Percentiles rank a stretch among this genome's conserved stretches.
Conservation (phyloP, 2,888 invertebrate genomes). For the Ormyrus labotus region DNA sequence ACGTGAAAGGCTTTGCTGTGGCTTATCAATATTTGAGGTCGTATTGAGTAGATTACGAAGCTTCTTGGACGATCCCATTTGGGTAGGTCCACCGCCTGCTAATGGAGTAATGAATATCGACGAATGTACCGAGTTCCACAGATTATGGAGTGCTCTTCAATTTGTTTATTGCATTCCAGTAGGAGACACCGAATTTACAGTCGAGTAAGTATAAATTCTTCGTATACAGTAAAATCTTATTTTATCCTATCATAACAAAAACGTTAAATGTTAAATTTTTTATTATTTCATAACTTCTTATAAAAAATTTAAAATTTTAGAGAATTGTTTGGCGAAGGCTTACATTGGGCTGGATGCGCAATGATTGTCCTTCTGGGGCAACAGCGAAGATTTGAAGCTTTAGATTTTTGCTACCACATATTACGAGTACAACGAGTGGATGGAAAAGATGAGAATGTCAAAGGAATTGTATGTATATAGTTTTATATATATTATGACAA, state of each 20-base stretch:
- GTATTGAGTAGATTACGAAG: conserved; percentile 91
- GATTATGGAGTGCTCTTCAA: conserved; percentile 97
- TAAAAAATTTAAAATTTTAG: conserved; percentile 75
- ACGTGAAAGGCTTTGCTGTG: conserved; percentile 97
- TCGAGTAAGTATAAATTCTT: conserved; percentile 84
- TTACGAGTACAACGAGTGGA: conserved; percentile 96
- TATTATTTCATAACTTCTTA: conserved; percentile 1
- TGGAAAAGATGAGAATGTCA: conserved; percentile 95
- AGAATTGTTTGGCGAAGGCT: conserved; percentile 97
- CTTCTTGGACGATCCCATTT: conserved; percentile 92
- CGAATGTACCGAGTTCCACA: conserved; percentile 97
- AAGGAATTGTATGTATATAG: conserved; percentile 90
- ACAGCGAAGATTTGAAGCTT: conserved; percentile 95
- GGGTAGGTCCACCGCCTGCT: conserved; percentile 91
- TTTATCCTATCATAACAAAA: background rate
- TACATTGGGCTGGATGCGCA: conserved; percentile 99
- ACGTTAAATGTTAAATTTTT: background rate
- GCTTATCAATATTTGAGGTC: conserved; percentile 97
- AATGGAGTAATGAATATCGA: conserved; percentile 98
- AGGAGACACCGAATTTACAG: conserved; percentile 95
- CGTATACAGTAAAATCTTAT: conserved; percentile 28
- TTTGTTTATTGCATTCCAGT: conserved; percentile 99
- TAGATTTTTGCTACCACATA: conserved; percentile 99
- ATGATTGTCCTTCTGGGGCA: conserved; percentile 97
- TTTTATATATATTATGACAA: conserved; percentile 30